phyloP scores from a whole-genome alignment of 2,888 invertebrate genomes.

The Drosophila antonietae region DNA sequence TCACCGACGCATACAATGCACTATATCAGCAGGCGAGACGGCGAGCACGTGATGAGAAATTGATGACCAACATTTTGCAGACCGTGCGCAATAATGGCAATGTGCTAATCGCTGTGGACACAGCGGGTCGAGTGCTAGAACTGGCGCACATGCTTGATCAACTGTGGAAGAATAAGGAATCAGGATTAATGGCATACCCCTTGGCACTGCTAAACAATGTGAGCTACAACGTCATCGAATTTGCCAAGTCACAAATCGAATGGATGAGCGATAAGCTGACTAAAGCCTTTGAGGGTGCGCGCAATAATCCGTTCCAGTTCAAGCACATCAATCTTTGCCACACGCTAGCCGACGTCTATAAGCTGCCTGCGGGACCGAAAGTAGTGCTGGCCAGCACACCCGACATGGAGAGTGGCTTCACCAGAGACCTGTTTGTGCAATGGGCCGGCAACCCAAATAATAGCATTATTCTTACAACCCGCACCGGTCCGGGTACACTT shows the following conservation, averaged over 20 bases:
- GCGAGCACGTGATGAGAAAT: slow-evolving; percentile 96
- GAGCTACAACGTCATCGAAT: slow-evolving; percentile 99
- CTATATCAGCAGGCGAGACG: slow-evolving; percentile 96
- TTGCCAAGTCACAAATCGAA: slow-evolving; percentile 99
- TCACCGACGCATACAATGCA: slow-evolving; percentile 98
- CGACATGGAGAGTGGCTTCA: slow-evolving; percentile 97
- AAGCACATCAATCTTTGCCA: slow-evolving; percentile 97
- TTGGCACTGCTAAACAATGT: slow-evolving; percentile 97
- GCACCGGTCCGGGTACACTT: slow-evolving; percentile 92
- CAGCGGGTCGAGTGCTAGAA: slow-evolving; percentile 98
- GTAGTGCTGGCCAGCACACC: slow-evolving; percentile 97
- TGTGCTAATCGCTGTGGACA: slow-evolving; percentile 97
- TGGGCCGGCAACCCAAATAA: slow-evolving; percentile 97
- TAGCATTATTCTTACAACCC: slow-evolving; percentile 96
- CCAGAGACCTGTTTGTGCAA: slow-evolving; percentile 96
- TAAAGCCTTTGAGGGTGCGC: slow-evolving; percentile 94
- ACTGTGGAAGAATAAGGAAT: slow-evolving; percentile 97
- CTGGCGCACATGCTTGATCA: slow-evolving; percentile 98
- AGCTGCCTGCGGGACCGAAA: slow-evolving; percentile 93
- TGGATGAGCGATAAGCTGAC: slow-evolving; percentile 99
- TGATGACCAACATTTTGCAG: slow-evolving; percentile 97
- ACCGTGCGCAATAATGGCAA: slow-evolving; percentile 98
- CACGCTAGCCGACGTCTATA: slow-evolving; percentile 92
- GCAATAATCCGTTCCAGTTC: slow-evolving; percentile 98
- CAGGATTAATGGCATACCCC: slow-evolving; percentile 97